These are phyloP conservation scores for Clavelina lepadiformis DNA, from an alignment of 23 tunicate species.

Conservation along the genomic window DNA sequence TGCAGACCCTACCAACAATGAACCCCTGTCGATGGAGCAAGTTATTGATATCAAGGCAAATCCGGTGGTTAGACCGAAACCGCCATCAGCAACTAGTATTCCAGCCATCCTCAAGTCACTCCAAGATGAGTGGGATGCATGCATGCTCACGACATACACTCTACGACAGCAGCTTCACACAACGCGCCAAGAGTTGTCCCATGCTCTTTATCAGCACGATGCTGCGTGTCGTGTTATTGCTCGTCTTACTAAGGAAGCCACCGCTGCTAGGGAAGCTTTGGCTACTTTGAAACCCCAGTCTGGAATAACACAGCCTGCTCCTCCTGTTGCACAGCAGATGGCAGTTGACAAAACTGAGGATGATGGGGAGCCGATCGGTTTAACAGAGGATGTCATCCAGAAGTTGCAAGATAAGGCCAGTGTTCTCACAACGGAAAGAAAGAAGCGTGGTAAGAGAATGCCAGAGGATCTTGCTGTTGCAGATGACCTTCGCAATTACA, in stretches of 20 bases:
- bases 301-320: slow-evolving; percentile 11
- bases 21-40: slow-evolving; percentile 66
- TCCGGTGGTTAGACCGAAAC: slow-evolving; percentile 84
- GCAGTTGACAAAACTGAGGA: slow-evolving; percentile 50
- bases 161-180: slow-evolving; percentile 81
- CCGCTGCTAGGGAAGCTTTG: slow-evolving; percentile 94
- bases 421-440: slow-evolving; percentile 81
- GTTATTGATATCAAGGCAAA: slow-evolving; percentile 67
- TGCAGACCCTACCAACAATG: slow-evolving; percentile 72
- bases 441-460: slow-evolving; percentile 90
- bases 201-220: slow-evolving; percentile 95
- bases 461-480: slow-evolving; percentile 82
- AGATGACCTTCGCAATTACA: slow-evolving; percentile 65
- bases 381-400: slow-evolving; percentile 74
- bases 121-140: slow-evolving; percentile 99
- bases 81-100: slow-evolving; percentile 96
- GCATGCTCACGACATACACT: slow-evolving; percentile 77
- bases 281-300: slow-evolving; percentile 92
- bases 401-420: slow-evolving; percentile 78
- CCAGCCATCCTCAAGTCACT: slow-evolving; percentile 92
- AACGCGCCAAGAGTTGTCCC: slow-evolving; percentile 93
- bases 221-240: slow-evolving; percentile 99
- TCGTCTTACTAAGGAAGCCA: slow-evolving; percentile 82
- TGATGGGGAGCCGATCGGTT: slow-evolving; percentile 88
- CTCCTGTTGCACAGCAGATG: slow-evolving; percentile 29